phyloP scores from a whole-genome alignment of 2,797 vertebrate genomes.

The Heterohyrax brucei region DNA sequence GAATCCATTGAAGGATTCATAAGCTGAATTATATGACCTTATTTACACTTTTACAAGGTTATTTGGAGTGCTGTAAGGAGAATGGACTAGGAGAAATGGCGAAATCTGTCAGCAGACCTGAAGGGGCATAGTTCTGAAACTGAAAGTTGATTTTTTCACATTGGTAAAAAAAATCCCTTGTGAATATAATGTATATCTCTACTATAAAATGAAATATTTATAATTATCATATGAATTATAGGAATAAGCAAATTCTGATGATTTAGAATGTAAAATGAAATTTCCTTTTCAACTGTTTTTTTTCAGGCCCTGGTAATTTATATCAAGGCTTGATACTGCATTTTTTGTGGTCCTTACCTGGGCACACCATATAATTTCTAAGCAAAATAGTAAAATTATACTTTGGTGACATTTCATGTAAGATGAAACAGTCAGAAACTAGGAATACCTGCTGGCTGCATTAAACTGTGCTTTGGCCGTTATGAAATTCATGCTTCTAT shows the following conservation, averaged over 20 bases:
- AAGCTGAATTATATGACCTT: not conserved
- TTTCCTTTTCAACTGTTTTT: constrained; percentile 42
- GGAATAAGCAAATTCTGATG: constrained; percentile 35
- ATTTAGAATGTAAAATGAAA: not conserved
- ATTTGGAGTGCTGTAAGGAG: not conserved
- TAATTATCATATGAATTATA: constrained; percentile 21
- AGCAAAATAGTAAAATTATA: constrained; percentile 61
- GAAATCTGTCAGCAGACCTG: not conserved
- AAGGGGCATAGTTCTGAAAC: constrained; percentile 11
- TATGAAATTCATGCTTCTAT: constrained; percentile 45
- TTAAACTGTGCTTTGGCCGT: constrained; percentile 21
- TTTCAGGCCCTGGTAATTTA: not conserved
- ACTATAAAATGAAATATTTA: not conserved
- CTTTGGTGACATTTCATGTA: constrained; percentile 26
- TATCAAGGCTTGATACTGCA: not conserved
- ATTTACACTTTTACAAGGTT: constrained; percentile 29
- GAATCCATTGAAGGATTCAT: not conserved
- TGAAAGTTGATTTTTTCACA: constrained; percentile 22
- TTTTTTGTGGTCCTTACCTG: not conserved
- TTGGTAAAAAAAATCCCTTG: not conserved
- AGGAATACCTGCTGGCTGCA: constrained; percentile 10
- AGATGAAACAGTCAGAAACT: constrained; percentile 62
- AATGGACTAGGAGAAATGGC: not conserved
- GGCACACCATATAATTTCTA: constrained; percentile 37
- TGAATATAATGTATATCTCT: constrained; percentile 22